A percentile compares a stretch with the other conserved stretches of the same genome.
These are phyloP conservation scores for Catamblyrhynchus diadema DNA, from an alignment of 2,797 vertebrate species.

Conservation along the genomic window DNA sequence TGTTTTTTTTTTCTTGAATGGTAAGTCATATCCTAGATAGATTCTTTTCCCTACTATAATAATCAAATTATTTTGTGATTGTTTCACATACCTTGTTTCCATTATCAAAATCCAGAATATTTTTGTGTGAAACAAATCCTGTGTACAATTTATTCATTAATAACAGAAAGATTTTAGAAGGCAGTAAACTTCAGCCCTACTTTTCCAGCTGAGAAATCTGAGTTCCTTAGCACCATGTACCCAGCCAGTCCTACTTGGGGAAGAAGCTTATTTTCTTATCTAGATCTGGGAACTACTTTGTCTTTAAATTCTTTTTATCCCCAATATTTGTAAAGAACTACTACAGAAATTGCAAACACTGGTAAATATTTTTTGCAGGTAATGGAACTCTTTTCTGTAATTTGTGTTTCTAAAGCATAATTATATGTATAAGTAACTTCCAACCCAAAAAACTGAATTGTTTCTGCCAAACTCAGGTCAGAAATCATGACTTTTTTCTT, in stretches of 20 bases:
- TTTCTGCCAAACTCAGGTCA: constrained; percentile 21
- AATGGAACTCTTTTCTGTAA: neutral
- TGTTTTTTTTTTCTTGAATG: neutral
- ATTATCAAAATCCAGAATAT: fast-evolving
- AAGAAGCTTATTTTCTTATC: neutral
- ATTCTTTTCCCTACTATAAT: neutral
- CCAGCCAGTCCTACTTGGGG: too few species aligned
- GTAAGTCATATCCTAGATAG: neutral
- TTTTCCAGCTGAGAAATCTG: neutral
- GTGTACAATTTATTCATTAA: neutral
- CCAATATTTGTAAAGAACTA: neutral
- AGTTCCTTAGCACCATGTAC: neutral
- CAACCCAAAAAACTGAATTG: neutral
- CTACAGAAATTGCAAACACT: neutral
- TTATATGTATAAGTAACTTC: neutral
- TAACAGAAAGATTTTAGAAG: neutral
- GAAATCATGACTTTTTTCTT: neutral
- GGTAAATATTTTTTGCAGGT: neutral
- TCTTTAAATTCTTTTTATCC: neutral
- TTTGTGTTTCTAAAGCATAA: neutral
- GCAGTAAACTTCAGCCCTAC: neutral
- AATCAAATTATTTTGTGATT: neutral
- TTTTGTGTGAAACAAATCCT: neutral
- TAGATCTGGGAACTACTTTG: neutral
- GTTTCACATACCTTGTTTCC: neutral